These are phyloP conservation scores for Eurosta solidaginis DNA, from an alignment of 1,140 invertebrate species.

Conservation along the genomic window DNA sequence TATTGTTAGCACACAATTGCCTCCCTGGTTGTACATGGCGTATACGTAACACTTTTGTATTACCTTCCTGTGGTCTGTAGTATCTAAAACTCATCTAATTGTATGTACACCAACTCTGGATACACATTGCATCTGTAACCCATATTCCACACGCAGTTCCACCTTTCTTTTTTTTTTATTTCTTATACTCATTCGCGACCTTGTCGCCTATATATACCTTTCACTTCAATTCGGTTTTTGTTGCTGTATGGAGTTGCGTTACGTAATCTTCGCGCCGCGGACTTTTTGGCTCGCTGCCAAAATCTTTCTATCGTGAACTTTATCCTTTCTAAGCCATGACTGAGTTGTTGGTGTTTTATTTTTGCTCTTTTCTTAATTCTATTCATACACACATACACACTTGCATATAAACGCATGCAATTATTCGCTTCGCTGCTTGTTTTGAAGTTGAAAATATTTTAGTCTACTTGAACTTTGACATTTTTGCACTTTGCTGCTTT, in stretches of 20 bases:
- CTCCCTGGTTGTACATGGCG: not conserved
- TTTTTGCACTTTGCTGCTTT: not conserved
- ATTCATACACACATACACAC: not conserved
- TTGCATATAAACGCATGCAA: too few relatives aligned
- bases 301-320: not conserved
- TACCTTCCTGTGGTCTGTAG: not conserved
- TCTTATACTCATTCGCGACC: too few relatives aligned
- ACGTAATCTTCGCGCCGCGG: not conserved
- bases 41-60: not conserved
- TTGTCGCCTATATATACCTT: not conserved
- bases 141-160: not conserved
- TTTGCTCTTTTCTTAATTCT: not conserved
- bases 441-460: not conserved
- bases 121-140: too few relatives aligned
- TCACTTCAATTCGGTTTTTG: not conserved
- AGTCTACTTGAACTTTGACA: not conserved
- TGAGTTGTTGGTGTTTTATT: not conserved
- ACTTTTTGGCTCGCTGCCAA: conserved; percentile 14
- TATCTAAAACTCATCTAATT: not conserved
- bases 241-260: not conserved
- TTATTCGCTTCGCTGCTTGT: not conserved
- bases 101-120: too few relatives aligned
- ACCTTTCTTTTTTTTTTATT: not conserved
- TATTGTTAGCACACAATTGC: not conserved
- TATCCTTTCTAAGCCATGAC: not conserved